Base-by-base conservation (phyloP, 2,113 vertebrate species). In the Apodemus sylvaticus region DNA sequence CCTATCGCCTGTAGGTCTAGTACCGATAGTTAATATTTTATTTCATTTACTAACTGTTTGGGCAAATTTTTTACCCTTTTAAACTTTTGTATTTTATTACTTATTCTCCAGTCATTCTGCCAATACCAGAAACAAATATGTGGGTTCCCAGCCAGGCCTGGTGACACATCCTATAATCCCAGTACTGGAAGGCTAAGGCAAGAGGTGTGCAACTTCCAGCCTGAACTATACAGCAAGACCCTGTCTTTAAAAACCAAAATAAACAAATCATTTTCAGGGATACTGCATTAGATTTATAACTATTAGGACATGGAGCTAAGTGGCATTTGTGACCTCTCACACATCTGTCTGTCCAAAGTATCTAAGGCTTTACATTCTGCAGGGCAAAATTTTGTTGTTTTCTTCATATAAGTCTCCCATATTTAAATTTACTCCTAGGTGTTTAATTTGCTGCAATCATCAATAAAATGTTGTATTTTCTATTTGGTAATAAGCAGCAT, bases 101-200 rank as follows among this genome's bases (percentile, higher is more conserved):
- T 92, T 76, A 62, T 24, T 92, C 55, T 86, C 29, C 53, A 60
- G 36, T 79, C 70, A 90, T 87, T 96, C 91, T 87, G 19, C 87
- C 24, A 92, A 85, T 83, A 96, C 26, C 58, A 94, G 73, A 97
- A 95, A 70, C 42, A 90, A 86, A 60, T 73, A 73, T 94, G 53
- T 3, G 76, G 39, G 53, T 13, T 88, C 13, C 17, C n/a, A 58
- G 68, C 17, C n/a, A 58, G 68, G n/a, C 51, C 39, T 58, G 14
- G 64, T 31, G 36, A 31, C 36, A 55, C 14, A 42, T 13, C 68
- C 51, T 73, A 3, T 31, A 55, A 39, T 73, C 13, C 22, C 34
- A 71, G 36, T 4, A 58, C 34, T 70, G 51, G 51, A n/a, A 70
- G 51, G 8, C 68, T n/a, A 45, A n/a, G 45, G 31, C 42, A 73